Evolutionary conservation across 2,113 vertebrate species (phyloP), one percentile per base, ranked within the genome.

Genomic region (Setophaga petechia): DNA sequence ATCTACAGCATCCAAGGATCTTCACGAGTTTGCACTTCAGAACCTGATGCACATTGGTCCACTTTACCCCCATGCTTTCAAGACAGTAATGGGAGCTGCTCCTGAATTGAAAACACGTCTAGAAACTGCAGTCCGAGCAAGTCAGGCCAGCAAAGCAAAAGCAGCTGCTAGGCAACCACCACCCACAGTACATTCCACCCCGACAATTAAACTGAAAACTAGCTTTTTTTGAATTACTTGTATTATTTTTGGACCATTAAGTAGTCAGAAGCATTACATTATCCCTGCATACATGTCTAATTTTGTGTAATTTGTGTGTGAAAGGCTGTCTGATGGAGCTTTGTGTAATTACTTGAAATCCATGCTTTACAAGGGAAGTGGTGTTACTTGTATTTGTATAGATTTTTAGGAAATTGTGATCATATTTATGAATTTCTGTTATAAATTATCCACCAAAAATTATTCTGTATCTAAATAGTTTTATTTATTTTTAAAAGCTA

Each of bases 181-280:
- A 97, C 99, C 99, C 28, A 88, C 98, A 19, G 98, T 98, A 52
- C 99, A 99, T 96, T 98, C 99, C 66, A 98, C 98, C 33, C 99
- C 99, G 27, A 99, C 99, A 92, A 99, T 99, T 97, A 99, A 99
- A 98, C 98, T 99, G 68, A 99, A 99, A 96, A 99, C 98, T 6
- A 99, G 98, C 97, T 99, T 99, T 98, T 99, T 99, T 98, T 99
- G 96, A 98, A 97, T 92, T 88, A 87, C 79, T 97, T 83, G 41
- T 94, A 89, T 96, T 97, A 94, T 85, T 96, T 84, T 97, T 96
- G 90, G 90, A 96, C 65, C 72, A 75, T 82, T 90, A 94, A 79
- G 66, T 91, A 93, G 84, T 90, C 91, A 91, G 77, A 96, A 75
- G 72, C 57, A 66, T 87, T 95, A 57, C 57, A 84, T 93, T 90